Evolutionary conservation across 2,113 vertebrate genomes (phyloP).

Genomic region (Xiphias gladius): DNA sequence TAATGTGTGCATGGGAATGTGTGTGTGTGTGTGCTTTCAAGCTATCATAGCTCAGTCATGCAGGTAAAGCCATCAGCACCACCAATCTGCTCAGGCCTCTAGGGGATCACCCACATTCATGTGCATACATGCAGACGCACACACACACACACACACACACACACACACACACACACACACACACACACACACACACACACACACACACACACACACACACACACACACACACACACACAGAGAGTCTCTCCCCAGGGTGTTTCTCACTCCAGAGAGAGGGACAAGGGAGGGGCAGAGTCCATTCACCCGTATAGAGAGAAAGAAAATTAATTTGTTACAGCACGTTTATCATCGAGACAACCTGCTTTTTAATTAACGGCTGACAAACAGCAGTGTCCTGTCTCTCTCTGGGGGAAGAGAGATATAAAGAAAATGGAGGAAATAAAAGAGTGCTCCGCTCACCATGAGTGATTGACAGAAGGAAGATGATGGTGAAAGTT

Average conservation of each 20-base stretch:
- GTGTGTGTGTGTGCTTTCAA: constrained; percentile 20
- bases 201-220: constrained; percentile 12
- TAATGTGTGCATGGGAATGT: background rate
- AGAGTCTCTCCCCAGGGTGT: constrained; percentile 21
- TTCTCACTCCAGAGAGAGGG: constrained; percentile 35
- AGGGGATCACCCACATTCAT: constrained; percentile 39
- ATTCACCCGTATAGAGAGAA: constrained; percentile 55
- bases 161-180: constrained; percentile 12
- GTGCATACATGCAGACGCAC: constrained; percentile 3
- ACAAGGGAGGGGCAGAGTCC: constrained; percentile 33
- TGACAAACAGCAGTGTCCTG: constrained; percentile 58
- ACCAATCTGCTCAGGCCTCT: constrained; percentile 68
- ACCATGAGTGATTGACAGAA: constrained; percentile 16
- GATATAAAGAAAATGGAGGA: constrained; percentile 17
- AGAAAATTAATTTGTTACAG: constrained; percentile 78
- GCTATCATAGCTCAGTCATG: constrained; percentile 72
- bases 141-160: background rate
- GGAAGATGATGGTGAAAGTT: background rate
- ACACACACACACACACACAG: constrained; percentile 6
- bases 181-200: constrained; percentile 6
- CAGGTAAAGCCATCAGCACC: constrained; percentile 76
- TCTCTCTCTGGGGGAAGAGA: constrained; percentile 47
- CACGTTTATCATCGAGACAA: constrained; percentile 76
- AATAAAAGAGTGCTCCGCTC: background rate
- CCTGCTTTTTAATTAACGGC: constrained; percentile 76